These are phyloP conservation scores for Sylvilagus bachmani DNA, from an alignment of 2,113 vertebrate species.

Conservation along the genomic window DNA sequence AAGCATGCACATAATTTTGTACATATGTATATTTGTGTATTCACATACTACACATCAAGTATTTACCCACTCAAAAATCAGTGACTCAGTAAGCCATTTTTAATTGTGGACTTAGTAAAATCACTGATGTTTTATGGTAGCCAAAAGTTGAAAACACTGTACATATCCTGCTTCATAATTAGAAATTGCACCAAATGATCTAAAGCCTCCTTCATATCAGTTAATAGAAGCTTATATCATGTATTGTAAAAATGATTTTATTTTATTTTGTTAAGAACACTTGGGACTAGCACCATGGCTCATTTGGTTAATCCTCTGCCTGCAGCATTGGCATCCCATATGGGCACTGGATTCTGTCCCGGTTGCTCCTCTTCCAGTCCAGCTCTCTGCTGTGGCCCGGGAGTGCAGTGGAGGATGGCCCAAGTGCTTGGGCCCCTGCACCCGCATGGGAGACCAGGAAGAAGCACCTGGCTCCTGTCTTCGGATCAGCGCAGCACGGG, in stretches of 20 bases:
- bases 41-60: background rate
- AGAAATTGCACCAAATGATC: background rate
- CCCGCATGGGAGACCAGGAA: too few species aligned
- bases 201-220: background rate
- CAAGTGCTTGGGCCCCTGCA: too few species aligned
- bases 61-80: background rate
- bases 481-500: too few species aligned
- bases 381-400: too few species aligned
- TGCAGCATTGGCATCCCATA: too few species aligned
- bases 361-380: too few species aligned
- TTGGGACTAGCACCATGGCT: background rate
- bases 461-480: too few species aligned
- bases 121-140: background rate
- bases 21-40: background rate
- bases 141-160: background rate
- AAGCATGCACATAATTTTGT: too few species aligned
- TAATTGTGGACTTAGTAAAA: background rate
- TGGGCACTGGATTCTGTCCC: too few species aligned
- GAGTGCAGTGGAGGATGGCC: too few species aligned
- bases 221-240: background rate
- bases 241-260: background rate
- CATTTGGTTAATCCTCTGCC: too few species aligned
- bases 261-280: background rate
- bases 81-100: background rate
- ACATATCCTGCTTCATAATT: constrained; percentile 36